phyloP scores from a whole-genome alignment of 2,113 vertebrate species.

The Telmatochromis sp. region DNA sequence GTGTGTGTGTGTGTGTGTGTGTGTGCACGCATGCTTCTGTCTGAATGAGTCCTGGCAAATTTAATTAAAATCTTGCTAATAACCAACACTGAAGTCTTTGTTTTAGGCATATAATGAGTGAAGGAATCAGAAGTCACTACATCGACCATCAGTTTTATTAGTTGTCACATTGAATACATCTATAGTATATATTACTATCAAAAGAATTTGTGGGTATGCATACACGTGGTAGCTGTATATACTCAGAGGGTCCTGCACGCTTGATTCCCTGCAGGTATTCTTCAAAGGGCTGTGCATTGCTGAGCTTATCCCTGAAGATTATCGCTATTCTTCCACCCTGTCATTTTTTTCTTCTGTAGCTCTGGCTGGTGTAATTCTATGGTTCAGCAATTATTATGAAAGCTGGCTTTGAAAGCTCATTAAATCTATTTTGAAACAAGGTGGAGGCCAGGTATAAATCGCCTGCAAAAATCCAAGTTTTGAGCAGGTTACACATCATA shows the following conservation, averaged over 20 bases:
- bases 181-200: neutral
- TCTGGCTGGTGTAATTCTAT: neutral
- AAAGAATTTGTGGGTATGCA: neutral
- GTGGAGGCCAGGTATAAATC: neutral
- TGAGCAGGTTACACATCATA: neutral
- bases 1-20: neutral
- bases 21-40: neutral
- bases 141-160: neutral
- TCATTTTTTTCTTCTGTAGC: neutral
- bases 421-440: conserved; percentile 6
- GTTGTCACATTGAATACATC: neutral
- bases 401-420: conserved; percentile 17
- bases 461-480: neutral
- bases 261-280: neutral
- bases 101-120: neutral
- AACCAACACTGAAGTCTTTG: neutral
- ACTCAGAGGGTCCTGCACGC: neutral
- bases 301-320: neutral
- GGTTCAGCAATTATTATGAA: neutral
- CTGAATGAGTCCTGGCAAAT: neutral
- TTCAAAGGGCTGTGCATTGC: neutral
- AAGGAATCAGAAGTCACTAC: neutral
- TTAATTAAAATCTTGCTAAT: neutral
- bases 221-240: neutral
- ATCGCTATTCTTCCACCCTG: neutral